Evolutionary conservation across 2,888 invertebrate genomes (phyloP).

Genomic region (Rapana venosa): DNA sequence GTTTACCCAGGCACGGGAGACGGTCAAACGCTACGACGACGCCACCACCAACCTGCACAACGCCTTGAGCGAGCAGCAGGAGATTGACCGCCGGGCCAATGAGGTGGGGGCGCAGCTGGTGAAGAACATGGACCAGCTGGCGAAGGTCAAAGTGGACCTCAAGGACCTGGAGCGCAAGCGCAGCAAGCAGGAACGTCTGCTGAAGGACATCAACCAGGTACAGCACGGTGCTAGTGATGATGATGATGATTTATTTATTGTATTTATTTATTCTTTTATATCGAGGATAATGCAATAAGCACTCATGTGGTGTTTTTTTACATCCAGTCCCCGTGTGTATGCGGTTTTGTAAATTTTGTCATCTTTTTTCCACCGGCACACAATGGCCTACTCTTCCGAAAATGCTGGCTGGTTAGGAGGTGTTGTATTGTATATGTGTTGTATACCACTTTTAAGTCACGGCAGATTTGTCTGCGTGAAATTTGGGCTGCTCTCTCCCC

Average conservation of each 20-base stretch:
- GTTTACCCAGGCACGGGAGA: conserved; percentile 53
- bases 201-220: conserved; percentile 72
- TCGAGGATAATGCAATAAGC: no score
- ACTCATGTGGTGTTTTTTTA: no score
- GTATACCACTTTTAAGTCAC: background rate
- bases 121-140: conserved; percentile 66
- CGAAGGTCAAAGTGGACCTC: conserved; percentile 61
- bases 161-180: conserved; percentile 62
- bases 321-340: no score
- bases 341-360: no score
- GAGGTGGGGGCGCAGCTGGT: conserved; percentile 70
- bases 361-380: no score
- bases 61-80: conserved; percentile 67
- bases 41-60: conserved; percentile 63
- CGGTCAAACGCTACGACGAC: conserved; percentile 64
- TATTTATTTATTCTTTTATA: no score
- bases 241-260: no score
- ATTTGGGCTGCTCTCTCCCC: no score
- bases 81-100: conserved; percentile 72
- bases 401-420: background rate
- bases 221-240: background rate
- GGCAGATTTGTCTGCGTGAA: no score
- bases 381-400: no score
- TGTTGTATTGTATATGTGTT: background rate
- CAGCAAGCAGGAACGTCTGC: conserved; percentile 65